Conservation (phyloP, 2,113 vertebrate species). For the Rallus limicola region DNA sequence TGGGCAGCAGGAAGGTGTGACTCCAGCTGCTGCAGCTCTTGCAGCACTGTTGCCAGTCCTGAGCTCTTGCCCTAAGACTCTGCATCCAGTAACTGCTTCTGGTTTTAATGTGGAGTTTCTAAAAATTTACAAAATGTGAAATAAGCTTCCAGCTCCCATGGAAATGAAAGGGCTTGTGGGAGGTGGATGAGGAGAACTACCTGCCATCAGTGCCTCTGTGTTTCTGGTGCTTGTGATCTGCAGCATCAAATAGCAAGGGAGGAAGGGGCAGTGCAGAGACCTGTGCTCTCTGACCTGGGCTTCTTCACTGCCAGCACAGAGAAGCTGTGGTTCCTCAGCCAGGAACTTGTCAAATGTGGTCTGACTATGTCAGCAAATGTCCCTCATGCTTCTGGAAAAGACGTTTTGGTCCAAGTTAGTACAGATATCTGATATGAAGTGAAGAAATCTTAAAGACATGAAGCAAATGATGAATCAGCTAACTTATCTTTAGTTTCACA, state of each 20-base stretch:
- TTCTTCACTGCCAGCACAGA: neutral
- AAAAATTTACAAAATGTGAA: neutral
- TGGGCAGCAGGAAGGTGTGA: neutral
- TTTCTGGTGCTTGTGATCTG: neutral
- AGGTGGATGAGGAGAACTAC: neutral
- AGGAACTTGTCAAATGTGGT: neutral
- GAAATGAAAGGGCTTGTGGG: neutral
- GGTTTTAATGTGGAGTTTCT: neutral
- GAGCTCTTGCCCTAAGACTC: neutral
- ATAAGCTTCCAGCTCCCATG: fast-evolving
- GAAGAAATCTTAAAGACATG: slow-evolving; percentile 38
- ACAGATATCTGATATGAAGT: neutral
- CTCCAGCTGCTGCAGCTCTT: neutral
- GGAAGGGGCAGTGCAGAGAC: neutral
- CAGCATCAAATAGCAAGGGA: neutral
- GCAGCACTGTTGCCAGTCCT: neutral
- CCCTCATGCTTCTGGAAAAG: neutral
- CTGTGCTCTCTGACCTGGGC: neutral
- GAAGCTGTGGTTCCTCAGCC: neutral
- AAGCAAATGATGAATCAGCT: slow-evolving; percentile 26
- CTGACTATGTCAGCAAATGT: neutral
- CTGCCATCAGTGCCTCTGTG: neutral
- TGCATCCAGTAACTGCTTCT: neutral
- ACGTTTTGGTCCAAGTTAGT: neutral
- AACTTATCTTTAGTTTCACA: slow-evolving; percentile 33